Evolutionary conservation across 2,113 vertebrate genomes (phyloP).

Genomic region (Epinephelus lanceolatus): DNA sequence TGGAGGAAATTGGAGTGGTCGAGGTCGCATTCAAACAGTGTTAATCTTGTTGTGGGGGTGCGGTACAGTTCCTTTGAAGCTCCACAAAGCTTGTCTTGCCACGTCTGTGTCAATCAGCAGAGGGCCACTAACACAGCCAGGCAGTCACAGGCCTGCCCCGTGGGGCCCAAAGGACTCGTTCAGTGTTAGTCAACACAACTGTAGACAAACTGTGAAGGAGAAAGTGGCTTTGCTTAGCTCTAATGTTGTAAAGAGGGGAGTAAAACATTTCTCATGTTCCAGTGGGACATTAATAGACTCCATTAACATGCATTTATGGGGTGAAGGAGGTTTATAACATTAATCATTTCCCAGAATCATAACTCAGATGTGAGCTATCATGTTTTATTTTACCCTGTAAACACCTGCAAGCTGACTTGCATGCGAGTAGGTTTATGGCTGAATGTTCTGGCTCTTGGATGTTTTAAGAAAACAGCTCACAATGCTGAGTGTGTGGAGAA

Average conservation of each 20-base stretch:
- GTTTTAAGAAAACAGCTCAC: not conserved
- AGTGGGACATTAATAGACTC: not conserved
- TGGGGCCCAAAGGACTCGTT: constrained; percentile 7
- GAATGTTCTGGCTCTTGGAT: constrained; percentile 10
- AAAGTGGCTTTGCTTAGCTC: not conserved
- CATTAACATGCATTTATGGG: not conserved
- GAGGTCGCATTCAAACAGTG: constrained; percentile 74
- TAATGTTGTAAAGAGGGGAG: not conserved
- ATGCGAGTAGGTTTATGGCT: constrained; percentile 19
- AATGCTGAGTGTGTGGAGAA: not conserved
- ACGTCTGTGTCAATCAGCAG: constrained; percentile 77
- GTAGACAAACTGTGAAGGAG: constrained; percentile 1
- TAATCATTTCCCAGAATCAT: not conserved
- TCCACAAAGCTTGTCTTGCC: constrained; percentile 68
- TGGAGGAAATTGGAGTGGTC: constrained; percentile 72
- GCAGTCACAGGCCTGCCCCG: constrained; percentile 31
- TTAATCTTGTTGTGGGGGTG: constrained; percentile 75
- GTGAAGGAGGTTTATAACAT: not conserved
- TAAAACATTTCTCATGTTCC: not conserved
- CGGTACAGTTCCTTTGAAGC: constrained; percentile 79
- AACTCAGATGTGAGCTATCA: not conserved
- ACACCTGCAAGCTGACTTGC: constrained; percentile 18
- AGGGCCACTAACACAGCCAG: constrained; percentile 45
- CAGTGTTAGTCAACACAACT: constrained; percentile 21
- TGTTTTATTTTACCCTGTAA: constrained; percentile 50